Conservation (phyloP, 2,797 vertebrate genomes). For the Urophycis tenuis region DNA sequence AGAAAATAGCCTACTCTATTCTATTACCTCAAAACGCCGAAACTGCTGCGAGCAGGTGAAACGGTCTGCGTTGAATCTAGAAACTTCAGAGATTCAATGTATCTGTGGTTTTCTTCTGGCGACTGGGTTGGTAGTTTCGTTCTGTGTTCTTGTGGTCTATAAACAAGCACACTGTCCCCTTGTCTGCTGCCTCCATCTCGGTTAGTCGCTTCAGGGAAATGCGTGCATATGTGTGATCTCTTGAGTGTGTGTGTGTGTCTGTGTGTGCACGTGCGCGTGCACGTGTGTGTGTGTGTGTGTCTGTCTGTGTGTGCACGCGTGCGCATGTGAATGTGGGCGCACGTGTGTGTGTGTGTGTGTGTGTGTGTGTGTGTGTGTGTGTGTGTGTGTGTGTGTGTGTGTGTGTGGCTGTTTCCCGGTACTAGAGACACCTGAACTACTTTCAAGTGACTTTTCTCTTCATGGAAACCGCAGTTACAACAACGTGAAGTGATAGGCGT, state of each 20-base stretch:
- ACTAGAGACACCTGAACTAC: conserved; percentile 36
- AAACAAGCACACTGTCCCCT: neutral
- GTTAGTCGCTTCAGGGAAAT: conserved; percentile 65
- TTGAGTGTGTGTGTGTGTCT: neutral
- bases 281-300: neutral
- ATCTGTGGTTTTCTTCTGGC: no score
- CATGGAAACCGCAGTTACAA: conserved; percentile 30
- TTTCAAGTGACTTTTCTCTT: conserved; percentile 18
- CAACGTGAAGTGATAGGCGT: neutral
- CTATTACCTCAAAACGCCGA: no score
- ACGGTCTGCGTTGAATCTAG: no score
- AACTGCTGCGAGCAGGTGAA: no score
- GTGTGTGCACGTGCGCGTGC: neutral
- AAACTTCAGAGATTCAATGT: no score
- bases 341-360: neutral
- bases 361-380: neutral
- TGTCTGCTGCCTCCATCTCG: neutral
- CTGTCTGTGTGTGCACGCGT: neutral
- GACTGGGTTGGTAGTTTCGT: neutral
- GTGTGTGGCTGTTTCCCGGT: conserved; percentile 55
- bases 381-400: conserved; percentile 30
- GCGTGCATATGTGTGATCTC: neutral
- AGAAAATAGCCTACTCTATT: no score
- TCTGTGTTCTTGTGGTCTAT: neutral
- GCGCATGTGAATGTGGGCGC: neutral